A percentile compares a stretch with the other conserved stretches of the same genome.
phyloP scores from a whole-genome alignment of 1,140 invertebrate species.

The Drosophila hydei region DNA sequence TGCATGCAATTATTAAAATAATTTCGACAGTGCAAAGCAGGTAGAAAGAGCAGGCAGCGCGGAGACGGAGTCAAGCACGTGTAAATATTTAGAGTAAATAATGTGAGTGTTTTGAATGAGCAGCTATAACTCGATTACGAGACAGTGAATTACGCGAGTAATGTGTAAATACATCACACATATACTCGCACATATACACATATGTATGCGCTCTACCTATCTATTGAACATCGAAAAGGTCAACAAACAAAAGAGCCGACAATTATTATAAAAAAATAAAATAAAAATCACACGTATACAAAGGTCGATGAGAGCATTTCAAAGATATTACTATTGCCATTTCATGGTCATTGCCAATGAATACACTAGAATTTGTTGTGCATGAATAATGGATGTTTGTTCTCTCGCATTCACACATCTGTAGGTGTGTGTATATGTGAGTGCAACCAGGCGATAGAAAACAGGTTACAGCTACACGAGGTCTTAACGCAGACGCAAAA shows the following conservation, averaged over 20 bases:
- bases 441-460: slow-evolving; percentile 53
- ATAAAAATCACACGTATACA: slow-evolving; percentile 63
- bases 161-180: slow-evolving; percentile 16
- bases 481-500: slow-evolving; percentile 12
- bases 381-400: slow-evolving; percentile 36
- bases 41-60: background rate
- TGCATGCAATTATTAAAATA: slow-evolving; percentile 2
- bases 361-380: slow-evolving; percentile 52
- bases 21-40: slow-evolving; percentile 29
- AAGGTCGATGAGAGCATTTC: slow-evolving; percentile 35
- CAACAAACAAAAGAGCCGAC: slow-evolving; percentile 62
- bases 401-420: slow-evolving; percentile 11
- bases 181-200: slow-evolving; percentile 5
- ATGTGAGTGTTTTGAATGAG: slow-evolving; percentile 39
- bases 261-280: slow-evolving; percentile 30
- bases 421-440: slow-evolving; percentile 26
- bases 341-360: slow-evolving; percentile 77
- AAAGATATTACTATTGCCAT: slow-evolving; percentile 49
- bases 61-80: slow-evolving; percentile 54
- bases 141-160: slow-evolving; percentile 33
- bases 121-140: slow-evolving; percentile 38
- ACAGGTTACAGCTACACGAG: slow-evolving; percentile 67
- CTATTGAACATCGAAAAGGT: slow-evolving; percentile 63
- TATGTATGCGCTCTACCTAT: slow-evolving; percentile 10
- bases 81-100: slow-evolving; percentile 66